Base-by-base conservation (phyloP, 2,888 invertebrate species). In the Drosophila flavopinicola region DNA sequence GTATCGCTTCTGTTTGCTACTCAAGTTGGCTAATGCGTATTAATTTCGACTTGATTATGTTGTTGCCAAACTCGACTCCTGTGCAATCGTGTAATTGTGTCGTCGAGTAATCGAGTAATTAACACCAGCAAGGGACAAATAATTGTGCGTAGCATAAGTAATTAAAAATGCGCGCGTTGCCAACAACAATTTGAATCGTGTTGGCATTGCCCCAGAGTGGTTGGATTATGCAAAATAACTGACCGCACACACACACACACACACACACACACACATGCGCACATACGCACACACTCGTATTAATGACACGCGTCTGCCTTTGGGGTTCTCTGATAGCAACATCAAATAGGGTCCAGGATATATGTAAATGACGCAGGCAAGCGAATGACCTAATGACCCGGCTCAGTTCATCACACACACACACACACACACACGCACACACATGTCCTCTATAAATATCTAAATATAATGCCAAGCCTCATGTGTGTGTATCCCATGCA, bases 41-140 rank as follows among this genome's bases (percentile, higher is more conserved):
- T 79, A 66, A 79, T 74, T 78, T 66, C 30, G 59, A 63, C 67
- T 74, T 74, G 59, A 80, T 69, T 83, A 83, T 66, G 61, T 54
- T 48, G 39, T 54, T 44, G 35, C 33, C 58, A 42, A 44, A 35
- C 48, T 66, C 63, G 24, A 53, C 13, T 29, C 41, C 10, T 25
- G 17, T 17, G 39, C 49, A 47, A 38, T 51, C 45, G 64, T 20
- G 20, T 42, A 24, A 13, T 23, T 15, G 30, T 24, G 20, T 37
- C 13, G 20, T 53, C 39, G 32, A 49, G 27, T 52, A 60, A 61
- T 56, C 48, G 27, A 51, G 30, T 74, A 61, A 68, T 66, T 66
- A 66, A 51, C 48, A 39, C 32, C 33, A 24, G 15, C 30, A 41
- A 10, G 30, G 20, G n/a, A 11, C 10, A 42, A 49, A 49, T 52